Base-by-base conservation (phyloP, 2,888 invertebrate genomes). In the Bellardia bayeri region DNA sequence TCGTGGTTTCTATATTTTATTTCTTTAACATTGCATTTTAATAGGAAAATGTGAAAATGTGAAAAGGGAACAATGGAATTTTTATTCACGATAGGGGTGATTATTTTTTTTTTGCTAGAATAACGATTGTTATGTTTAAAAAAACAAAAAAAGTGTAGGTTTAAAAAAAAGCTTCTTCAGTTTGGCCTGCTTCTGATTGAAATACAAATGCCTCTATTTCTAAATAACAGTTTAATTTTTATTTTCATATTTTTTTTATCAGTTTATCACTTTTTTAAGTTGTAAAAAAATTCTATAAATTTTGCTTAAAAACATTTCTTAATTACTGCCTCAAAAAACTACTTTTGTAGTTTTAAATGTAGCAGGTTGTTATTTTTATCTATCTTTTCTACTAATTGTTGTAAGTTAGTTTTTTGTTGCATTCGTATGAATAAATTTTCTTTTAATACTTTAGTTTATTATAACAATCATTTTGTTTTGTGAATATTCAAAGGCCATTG, bases 401-500 rank as follows among this genome's bases (percentile, higher is more conserved):
- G 16, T 8, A 45, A 49, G 13, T 71, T 49, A 4, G 11, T 74
- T 75, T 37, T 23, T 69, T 51, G 40, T n/a, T 14, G 45, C 11
- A 37, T 45, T 30, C 23, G 4, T 51, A 49, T 58, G 51, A 66
- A 79, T 49, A 64, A 51, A 16, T 14, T 72, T 49, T 66, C 7
- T 74, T 61, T 71, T 81, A 63, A 30, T 83, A 33, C 51, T 71
- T 58, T 30, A 64, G 42, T 76, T 80, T 42, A 42, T 75, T 40
- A 51, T n/a, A 51, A 66, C 72, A 74, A 76, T 64, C 23, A 81
- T 66, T 81, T 72, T 71, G 11, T 69, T 85, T 9, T 16, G 61
- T 85, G 72, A 74, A 82, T 82, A 74, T 81, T 61, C 63, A 85
- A 87, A 87, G 71, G 66, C 81, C 61, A 85, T 85, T 87, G 63